phyloP scores from a whole-genome alignment of 2,888 invertebrate species.

The Megastigmus dorsalis region DNA sequence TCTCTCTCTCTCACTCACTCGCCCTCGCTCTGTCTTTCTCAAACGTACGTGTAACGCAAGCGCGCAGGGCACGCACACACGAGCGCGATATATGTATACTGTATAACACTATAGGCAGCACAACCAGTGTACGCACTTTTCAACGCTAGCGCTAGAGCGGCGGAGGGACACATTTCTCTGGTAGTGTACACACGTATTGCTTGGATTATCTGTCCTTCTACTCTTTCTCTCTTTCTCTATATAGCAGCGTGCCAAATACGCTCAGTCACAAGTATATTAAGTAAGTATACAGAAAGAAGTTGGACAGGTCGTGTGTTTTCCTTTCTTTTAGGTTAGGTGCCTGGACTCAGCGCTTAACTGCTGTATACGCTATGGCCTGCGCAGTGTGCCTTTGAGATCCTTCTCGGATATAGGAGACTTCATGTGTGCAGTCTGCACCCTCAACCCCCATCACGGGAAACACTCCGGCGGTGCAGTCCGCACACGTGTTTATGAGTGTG shows the following conservation, averaged over 20 bases:
- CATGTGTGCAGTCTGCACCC: background rate
- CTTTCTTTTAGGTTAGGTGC: conserved; percentile 25
- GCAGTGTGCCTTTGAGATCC: too few species aligned
- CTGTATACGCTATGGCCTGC: too few species aligned
- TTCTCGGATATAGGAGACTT: too few species aligned
- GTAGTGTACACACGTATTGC: background rate
- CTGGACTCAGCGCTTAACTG: too few species aligned
- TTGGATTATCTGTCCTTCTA: too few species aligned
- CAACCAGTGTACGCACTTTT: background rate
- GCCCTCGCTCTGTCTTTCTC: conserved; percentile 3
- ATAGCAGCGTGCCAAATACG: too few species aligned
- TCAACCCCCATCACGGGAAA: background rate
- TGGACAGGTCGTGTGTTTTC: background rate
- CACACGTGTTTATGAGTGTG: background rate
- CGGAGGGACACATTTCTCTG: background rate
- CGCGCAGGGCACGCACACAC: background rate
- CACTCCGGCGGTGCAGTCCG: background rate
- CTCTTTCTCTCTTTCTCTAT: background rate
- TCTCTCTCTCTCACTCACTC: background rate
- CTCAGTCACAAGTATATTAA: too few species aligned
- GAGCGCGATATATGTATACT: background rate
- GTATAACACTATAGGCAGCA: background rate
- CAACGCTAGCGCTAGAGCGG: too few species aligned
- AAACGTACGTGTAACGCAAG: background rate
- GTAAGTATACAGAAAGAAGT: too few species aligned